phyloP scores from a whole-genome alignment of 2,113 vertebrate species.

The Oryzias celebensis region DNA sequence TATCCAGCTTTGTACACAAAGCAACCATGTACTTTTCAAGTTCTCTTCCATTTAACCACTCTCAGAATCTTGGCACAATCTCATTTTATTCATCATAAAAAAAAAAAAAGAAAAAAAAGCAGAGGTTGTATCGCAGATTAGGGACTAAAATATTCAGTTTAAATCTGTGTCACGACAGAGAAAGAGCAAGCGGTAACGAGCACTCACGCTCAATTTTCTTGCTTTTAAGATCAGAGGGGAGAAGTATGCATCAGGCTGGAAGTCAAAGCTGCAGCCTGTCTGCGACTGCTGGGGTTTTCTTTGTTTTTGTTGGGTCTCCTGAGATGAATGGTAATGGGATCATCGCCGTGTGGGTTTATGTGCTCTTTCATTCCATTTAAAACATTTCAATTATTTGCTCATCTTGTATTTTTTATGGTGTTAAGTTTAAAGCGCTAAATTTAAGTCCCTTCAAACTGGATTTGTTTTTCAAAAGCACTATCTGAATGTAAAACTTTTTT shows the following conservation, averaged over 20 bases:
- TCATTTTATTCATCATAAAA: slow-evolving; percentile 4
- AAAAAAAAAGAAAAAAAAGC: slow-evolving; percentile 20
- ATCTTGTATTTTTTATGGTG: neutral
- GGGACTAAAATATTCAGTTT: slow-evolving; percentile 19
- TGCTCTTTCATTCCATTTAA: slow-evolving; percentile 9
- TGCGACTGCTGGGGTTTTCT: slow-evolving; percentile 30
- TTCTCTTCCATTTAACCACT: slow-evolving; percentile 12
- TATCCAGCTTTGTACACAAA: slow-evolving; percentile 2
- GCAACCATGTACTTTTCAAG: neutral
- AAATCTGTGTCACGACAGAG: slow-evolving; percentile 11
- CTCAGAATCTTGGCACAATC: neutral
- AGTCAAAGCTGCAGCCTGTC: slow-evolving; percentile 24
- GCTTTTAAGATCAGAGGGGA: slow-evolving; percentile 14
- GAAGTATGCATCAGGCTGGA: slow-evolving; percentile 28
- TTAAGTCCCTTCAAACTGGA: slow-evolving; percentile 19
- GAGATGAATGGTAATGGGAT: slow-evolving; percentile 16
- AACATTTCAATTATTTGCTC: slow-evolving; percentile 7
- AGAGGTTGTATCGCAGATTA: slow-evolving; percentile 18
- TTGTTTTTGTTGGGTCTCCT: slow-evolving; percentile 6
- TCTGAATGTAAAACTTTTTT: slow-evolving; percentile 20
- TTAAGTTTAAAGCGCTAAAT: slow-evolving; percentile 18
- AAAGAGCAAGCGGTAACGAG: slow-evolving; percentile 6
- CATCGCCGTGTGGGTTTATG: slow-evolving; percentile 6
- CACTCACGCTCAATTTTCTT: neutral
- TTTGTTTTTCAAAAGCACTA: slow-evolving; percentile 21